Conservation (phyloP, 2,113 vertebrate genomes). For the Nothoprocta perdicaria region DNA sequence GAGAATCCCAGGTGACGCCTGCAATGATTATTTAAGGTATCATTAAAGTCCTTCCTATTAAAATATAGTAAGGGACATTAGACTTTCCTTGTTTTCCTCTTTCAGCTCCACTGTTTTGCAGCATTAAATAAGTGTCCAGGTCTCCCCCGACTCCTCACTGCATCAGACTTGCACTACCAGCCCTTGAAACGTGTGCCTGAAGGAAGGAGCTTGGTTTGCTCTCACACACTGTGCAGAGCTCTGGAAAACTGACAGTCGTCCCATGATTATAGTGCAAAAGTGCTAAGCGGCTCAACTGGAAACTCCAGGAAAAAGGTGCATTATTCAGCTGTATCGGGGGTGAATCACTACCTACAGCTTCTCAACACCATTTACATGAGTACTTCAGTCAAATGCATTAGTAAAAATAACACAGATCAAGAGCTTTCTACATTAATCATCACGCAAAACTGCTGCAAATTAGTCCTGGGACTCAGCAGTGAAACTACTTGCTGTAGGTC, state of each 20-base stretch:
- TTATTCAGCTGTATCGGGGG: conserved; percentile 15
- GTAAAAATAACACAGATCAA: background rate
- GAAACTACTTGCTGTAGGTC: background rate
- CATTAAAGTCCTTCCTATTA: background rate
- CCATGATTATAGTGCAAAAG: background rate
- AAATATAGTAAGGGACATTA: background rate
- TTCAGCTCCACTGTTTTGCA: background rate
- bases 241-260: background rate
- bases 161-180: background rate
- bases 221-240: background rate
- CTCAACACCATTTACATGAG: conserved; percentile 1
- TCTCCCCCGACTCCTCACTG: background rate
- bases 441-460: background rate
- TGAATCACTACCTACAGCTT: background rate
- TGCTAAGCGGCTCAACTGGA: background rate
- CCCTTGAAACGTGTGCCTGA: background rate
- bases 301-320: conserved; percentile 23
- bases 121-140: background rate
- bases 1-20: background rate
- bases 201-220: background rate
- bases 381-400: background rate
- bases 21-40: background rate
- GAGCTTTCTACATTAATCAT: background rate
- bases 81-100: background rate
- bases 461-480: background rate